phyloP scores from a whole-genome alignment of 1,140 invertebrate genomes.

The Mactra quadrangularis region DNA sequence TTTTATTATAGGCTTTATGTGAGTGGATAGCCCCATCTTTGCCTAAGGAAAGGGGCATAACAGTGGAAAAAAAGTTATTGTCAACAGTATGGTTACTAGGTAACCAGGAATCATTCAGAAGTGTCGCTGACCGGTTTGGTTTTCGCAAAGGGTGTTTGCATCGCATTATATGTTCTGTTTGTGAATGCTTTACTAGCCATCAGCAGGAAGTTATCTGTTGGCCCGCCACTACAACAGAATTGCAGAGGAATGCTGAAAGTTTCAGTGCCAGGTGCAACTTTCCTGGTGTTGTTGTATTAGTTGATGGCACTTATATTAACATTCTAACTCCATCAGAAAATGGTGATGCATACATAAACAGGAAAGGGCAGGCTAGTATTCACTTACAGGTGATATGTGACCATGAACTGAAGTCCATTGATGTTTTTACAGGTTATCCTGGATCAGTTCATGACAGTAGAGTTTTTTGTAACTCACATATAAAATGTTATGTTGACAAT shows the following conservation, averaged over 20 bases:
- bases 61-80: conserved; percentile 29
- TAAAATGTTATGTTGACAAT: conserved; percentile 2
- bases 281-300: too few species aligned
- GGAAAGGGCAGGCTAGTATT: conserved; percentile 53
- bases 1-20: conserved; percentile 27
- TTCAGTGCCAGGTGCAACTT: too few species aligned
- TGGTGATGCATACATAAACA: conserved; percentile 46
- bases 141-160: conserved; percentile 49
- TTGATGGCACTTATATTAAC: conserved; percentile 51
- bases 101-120: conserved; percentile 48
- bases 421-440: conserved; percentile 51
- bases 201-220: too few species aligned
- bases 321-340: conserved; percentile 21
- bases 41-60: conserved; percentile 1
- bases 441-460: conserved; percentile 59
- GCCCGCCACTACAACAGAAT: too few species aligned
- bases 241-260: too few species aligned
- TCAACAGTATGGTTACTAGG: conserved; percentile 47
- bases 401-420: conserved; percentile 33
- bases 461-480: conserved; percentile 60
- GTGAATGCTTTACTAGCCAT: too few species aligned
- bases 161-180: too few species aligned
- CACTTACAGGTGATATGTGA: conserved; percentile 63
- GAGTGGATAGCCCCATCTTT: conserved; percentile 41
- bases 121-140: conserved; percentile 60